Conservation (phyloP, 2,113 vertebrate genomes). For the Spermophilus dauricus region DNA sequence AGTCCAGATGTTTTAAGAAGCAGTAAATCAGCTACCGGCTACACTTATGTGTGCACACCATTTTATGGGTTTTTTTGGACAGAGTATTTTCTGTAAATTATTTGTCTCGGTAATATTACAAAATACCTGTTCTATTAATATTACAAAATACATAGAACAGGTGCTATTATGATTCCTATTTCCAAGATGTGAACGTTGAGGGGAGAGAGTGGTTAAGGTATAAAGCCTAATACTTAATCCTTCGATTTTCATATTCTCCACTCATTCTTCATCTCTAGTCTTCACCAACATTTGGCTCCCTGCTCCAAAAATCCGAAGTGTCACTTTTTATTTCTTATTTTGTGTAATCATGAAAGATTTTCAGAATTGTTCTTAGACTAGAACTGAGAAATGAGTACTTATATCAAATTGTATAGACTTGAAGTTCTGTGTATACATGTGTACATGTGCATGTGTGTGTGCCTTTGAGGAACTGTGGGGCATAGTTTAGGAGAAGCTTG, state of each 20-base stretch:
- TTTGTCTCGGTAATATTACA: constrained; percentile 18
- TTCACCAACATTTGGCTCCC: neutral
- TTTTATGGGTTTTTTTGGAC: neutral
- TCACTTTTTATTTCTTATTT: neutral
- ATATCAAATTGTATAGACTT: neutral
- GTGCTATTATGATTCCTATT: neutral
- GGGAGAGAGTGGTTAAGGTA: neutral
- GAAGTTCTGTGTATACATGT: neutral
- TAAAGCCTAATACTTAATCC: neutral
- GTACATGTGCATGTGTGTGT: neutral
- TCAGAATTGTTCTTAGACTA: neutral
- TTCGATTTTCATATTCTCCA: neutral
- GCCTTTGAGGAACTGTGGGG: neutral
- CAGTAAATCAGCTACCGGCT: neutral
- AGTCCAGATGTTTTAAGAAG: neutral
- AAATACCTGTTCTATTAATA: neutral
- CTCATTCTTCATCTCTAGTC: neutral
- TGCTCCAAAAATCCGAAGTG: neutral
- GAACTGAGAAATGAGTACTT: neutral
- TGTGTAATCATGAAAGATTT: neutral
- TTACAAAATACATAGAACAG: neutral
- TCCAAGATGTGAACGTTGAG: neutral
- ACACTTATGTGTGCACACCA: neutral
- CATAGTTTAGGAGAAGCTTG: neutral
- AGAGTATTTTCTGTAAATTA: neutral